Percentiles rank a stretch among this genome's conserved stretches.
phyloP scores from a whole-genome alignment of 2,797 vertebrate species.

The Sandelia bainsii region DNA sequence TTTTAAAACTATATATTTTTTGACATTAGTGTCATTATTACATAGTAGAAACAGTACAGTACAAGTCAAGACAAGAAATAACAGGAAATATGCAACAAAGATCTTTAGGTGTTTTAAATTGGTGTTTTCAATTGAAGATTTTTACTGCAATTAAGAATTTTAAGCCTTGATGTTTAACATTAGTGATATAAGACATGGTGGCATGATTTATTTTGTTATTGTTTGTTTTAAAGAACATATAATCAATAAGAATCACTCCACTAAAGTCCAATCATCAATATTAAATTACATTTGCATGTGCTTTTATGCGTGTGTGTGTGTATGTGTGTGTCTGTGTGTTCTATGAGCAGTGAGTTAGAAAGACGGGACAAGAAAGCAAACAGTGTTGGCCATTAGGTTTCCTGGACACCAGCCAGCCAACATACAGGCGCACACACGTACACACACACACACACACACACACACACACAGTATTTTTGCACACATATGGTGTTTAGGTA shows the following conservation, averaged over 20 bases:
- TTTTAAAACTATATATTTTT: too few relatives aligned
- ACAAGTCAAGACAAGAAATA: background rate
- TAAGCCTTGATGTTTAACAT: background rate
- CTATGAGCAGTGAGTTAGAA: constrained; percentile 40
- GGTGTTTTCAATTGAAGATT: background rate
- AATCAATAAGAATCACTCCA: background rate
- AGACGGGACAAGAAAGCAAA: too few relatives aligned
- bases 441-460: constrained; percentile 24
- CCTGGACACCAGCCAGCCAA: too few relatives aligned
- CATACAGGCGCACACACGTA: constrained; percentile 26
- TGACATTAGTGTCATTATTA: too few relatives aligned
- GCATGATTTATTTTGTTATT: background rate
- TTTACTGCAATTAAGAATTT: background rate
- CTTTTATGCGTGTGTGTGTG: background rate
- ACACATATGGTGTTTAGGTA: constrained; percentile 58
- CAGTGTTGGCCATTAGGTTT: too few relatives aligned
- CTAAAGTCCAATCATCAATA: constrained; percentile 6
- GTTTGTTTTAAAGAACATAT: background rate
- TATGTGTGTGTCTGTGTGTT: constrained; percentile 13
- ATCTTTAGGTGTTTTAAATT: background rate
- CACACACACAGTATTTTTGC: constrained; percentile 31
- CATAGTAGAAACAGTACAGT: background rate
- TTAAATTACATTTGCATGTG: constrained; percentile 11
- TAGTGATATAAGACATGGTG: background rate
- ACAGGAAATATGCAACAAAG: background rate